Conservation (phyloP, 2,888 invertebrate genomes). For the Nomada fucata region DNA sequence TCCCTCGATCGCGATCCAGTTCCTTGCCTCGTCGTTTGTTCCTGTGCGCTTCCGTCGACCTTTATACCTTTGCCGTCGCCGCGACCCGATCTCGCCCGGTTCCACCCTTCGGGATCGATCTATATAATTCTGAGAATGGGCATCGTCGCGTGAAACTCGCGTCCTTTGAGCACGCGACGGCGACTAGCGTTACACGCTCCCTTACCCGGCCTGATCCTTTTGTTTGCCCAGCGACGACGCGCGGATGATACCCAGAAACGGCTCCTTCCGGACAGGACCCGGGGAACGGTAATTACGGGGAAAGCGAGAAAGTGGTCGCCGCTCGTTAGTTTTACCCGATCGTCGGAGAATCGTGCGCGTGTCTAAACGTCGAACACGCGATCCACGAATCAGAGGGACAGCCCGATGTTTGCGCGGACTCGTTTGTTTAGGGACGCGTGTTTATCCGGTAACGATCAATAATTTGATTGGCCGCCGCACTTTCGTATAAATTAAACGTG, state of each 20-base stretch:
- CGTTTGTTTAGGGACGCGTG: conserved; percentile 47
- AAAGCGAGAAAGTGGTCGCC: neutral
- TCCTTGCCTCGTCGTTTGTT: neutral
- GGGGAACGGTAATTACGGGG: conserved; percentile 10
- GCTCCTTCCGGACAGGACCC: neutral
- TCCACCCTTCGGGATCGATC: conserved; percentile 51
- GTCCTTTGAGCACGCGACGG: neutral
- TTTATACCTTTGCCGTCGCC: conserved; percentile 54
- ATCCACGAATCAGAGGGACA: conserved; percentile 9
- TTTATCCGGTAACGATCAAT: conserved; percentile 57
- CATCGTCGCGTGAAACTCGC: neutral
- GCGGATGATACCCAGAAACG: neutral
- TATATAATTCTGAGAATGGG: conserved; percentile 30
- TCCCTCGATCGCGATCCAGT: conserved; percentile 12
- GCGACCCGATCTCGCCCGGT: conserved; percentile 38
- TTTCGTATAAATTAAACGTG: conserved; percentile 62
- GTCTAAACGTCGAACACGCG: neutral
- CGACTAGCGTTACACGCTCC: neutral
- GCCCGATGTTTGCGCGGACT: conserved; percentile 35
- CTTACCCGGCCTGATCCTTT: neutral
- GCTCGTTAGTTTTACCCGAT: conserved; percentile 1
- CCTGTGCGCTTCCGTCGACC: conserved; percentile 9
- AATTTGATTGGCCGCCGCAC: conserved; percentile 41
- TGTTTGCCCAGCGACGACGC: conserved; percentile 6
- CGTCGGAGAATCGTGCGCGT: neutral